Conservation (phyloP, 2,797 vertebrate species). For the Leptodactylus fallax region DNA sequence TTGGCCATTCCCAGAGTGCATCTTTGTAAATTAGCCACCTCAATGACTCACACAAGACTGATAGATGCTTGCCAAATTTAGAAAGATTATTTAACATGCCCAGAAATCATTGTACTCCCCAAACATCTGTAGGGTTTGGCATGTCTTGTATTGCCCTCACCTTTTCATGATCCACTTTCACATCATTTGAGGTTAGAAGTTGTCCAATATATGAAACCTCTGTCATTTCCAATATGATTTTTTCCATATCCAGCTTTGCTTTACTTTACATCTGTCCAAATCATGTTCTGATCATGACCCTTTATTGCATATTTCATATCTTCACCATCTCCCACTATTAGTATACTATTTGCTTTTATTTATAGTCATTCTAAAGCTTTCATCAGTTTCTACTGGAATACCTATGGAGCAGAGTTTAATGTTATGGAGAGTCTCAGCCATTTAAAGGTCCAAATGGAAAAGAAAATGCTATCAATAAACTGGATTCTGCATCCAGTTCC, state of each 20-base stretch:
- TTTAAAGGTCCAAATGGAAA: too few species aligned
- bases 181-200: not conserved
- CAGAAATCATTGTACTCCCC: too few species aligned
- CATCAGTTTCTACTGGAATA: not conserved
- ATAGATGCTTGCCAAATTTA: not conserved
- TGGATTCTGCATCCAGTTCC: not conserved
- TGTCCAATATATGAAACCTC: not conserved
- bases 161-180: not conserved
- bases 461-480: not conserved
- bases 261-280: too few species aligned
- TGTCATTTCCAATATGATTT: not conserved
- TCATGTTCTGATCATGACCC: not conserved
- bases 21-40: not conserved
- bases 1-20: not conserved
- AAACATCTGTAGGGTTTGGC: not conserved
- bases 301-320: not conserved
- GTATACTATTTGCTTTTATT: not conserved
- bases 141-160: not conserved
- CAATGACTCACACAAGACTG: not conserved
- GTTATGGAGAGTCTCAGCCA: not conserved
- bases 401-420: not conserved
- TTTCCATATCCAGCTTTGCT: not conserved
- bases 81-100: too few species aligned
- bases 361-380: not conserved
- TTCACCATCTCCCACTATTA: not conserved